A percentile compares a stretch with the other conserved stretches of the same genome.
These are phyloP conservation scores for Channallabes apus DNA, from an alignment of 2,797 vertebrate species.

Conservation along the genomic window DNA sequence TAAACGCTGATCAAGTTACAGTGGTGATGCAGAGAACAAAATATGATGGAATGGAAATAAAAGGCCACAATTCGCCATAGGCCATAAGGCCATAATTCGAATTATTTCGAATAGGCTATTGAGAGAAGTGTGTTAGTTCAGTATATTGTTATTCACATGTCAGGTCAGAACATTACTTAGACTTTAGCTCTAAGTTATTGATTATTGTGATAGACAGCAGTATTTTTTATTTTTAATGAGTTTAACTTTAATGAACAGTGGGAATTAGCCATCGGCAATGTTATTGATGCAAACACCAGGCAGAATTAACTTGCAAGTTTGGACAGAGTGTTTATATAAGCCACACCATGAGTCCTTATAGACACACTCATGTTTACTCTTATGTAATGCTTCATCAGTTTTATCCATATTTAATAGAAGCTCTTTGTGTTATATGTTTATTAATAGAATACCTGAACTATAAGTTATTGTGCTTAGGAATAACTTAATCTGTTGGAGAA, in stretches of 20 bases:
- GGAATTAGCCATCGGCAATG: background rate
- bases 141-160: background rate
- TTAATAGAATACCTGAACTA: background rate
- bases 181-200: background rate
- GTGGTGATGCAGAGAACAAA: background rate
- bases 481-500: background rate
- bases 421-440: background rate
- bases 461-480: background rate
- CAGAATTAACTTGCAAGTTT: slow-evolving; percentile 15
- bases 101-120: slow-evolving; percentile 1
- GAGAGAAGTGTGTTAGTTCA: background rate
- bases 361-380: background rate
- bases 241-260: background rate
- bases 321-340: slow-evolving; percentile 20
- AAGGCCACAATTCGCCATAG: no score
- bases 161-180: background rate
- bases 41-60: background rate
- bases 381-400: background rate
- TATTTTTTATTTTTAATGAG: background rate
- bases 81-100: no score
- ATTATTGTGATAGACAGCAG: background rate
- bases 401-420: background rate
- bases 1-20: background rate
- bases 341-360: background rate
- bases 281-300: slow-evolving; percentile 17